Evolutionary conservation across 2,797 vertebrate genomes (phyloP).

Genomic region (Anguilla anguilla): DNA sequence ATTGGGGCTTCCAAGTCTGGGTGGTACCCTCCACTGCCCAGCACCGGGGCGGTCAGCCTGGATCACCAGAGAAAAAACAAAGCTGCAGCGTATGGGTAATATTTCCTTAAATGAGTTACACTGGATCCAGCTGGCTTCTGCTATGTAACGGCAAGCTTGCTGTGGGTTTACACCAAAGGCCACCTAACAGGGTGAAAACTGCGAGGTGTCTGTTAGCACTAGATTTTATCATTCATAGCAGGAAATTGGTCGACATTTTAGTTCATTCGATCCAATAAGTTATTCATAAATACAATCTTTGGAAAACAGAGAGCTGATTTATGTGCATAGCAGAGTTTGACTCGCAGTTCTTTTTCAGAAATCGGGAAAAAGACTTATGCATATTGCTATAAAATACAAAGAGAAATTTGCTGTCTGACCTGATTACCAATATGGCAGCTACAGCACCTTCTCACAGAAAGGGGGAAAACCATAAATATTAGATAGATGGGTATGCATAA

Average conservation of each 20-base stretch:
- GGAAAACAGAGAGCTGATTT: neutral
- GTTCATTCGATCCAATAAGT: neutral
- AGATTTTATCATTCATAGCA: neutral
- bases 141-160: neutral
- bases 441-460: neutral
- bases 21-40: neutral
- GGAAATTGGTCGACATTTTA: slow-evolving; percentile 1
- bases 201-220: neutral
- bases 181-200: neutral
- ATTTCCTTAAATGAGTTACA: neutral
- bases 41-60: neutral
- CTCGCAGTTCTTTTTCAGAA: neutral
- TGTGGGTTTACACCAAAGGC: neutral
- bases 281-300: neutral
- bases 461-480: neutral
- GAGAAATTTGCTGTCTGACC: neutral
- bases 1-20: neutral
- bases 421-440: neutral
- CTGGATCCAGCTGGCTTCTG: neutral
- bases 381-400: neutral
- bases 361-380: neutral
- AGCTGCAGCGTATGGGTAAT: neutral
- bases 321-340: neutral
- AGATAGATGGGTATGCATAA: neutral
- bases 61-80: neutral